A percentile compares a stretch with the other conserved stretches of the same genome.
These are phyloP conservation scores for Dunckerocampus dactyliophorus DNA, from an alignment of 2,113 vertebrate genomes.

Conservation along the genomic window DNA sequence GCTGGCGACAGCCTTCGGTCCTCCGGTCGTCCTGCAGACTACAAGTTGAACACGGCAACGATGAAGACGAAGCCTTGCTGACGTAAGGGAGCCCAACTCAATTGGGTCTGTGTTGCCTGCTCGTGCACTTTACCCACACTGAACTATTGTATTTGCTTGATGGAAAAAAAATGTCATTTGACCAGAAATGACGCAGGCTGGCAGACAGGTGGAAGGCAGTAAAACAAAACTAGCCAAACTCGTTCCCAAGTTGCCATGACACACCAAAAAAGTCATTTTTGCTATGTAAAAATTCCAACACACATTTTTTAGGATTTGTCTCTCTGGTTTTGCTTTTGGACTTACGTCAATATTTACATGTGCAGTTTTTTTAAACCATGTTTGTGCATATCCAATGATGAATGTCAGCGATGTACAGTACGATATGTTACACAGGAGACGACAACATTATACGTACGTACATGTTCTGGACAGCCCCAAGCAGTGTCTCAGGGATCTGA, in stretches of 20 bases:
- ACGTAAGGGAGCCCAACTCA: slow-evolving; percentile 47
- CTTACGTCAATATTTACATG: slow-evolving; percentile 28
- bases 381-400: neutral
- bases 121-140: slow-evolving; percentile 22
- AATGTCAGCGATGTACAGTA: neutral
- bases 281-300: neutral
- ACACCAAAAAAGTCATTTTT: neutral
- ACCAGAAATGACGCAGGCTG: neutral
- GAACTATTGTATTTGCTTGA: neutral
- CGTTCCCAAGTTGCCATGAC: neutral
- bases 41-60: slow-evolving; percentile 75
- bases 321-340: slow-evolving; percentile 1
- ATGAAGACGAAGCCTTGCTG: slow-evolving; percentile 77
- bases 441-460: neutral
- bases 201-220: neutral
- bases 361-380: neutral
- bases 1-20: slow-evolving; percentile 21
- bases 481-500: neutral
- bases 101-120: neutral
- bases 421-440: neutral
- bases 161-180: neutral
- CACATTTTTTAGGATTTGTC: neutral
- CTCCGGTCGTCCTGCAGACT: slow-evolving; percentile 77
- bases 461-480: neutral
- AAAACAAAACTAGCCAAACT: neutral